These are phyloP conservation scores for Andrena chrysosceles DNA, from an alignment of 2,888 invertebrate species.

Conservation along the genomic window DNA sequence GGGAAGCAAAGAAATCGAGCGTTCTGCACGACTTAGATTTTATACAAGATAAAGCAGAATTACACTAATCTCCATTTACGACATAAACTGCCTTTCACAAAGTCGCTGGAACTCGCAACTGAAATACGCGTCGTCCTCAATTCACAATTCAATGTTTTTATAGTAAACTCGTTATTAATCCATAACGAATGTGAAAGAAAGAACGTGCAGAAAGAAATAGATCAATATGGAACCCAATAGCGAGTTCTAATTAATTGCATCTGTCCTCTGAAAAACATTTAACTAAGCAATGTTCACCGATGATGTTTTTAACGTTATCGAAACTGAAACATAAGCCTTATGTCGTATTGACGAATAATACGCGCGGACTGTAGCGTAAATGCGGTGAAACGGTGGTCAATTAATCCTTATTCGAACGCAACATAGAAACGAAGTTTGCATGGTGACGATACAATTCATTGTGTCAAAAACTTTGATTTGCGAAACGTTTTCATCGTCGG, in stretches of 20 bases:
- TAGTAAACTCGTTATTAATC: neutral
- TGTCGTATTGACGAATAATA: constrained; percentile 37
- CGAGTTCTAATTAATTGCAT: constrained; percentile 1
- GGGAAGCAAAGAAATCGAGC: constrained; percentile 22
- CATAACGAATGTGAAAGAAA: constrained; percentile 8
- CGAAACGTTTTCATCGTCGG: constrained; percentile 49
- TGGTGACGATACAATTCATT: constrained; percentile 38
- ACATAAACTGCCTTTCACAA: constrained; percentile 26
- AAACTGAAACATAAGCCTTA: constrained; percentile 45
- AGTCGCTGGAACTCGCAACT: constrained; percentile 1
- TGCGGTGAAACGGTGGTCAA: constrained; percentile 33
- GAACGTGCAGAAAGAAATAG: neutral
- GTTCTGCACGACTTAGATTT: constrained; percentile 12
- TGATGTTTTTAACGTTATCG: constrained; percentile 12
- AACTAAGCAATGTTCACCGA: constrained; percentile 6
- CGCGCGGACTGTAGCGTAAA: constrained; percentile 20
- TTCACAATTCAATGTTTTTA: constrained; percentile 1
- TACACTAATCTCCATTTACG: neutral
- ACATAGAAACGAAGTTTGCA: constrained; percentile 43
- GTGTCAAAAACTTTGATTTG: constrained; percentile 59
- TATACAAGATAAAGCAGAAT: neutral
- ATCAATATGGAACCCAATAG: neutral
- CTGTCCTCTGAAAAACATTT: neutral
- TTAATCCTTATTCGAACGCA: constrained; percentile 31
- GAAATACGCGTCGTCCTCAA: neutral